phyloP scores from a whole-genome alignment of 2,113 vertebrate genomes.

The Semnornis frantzii region DNA sequence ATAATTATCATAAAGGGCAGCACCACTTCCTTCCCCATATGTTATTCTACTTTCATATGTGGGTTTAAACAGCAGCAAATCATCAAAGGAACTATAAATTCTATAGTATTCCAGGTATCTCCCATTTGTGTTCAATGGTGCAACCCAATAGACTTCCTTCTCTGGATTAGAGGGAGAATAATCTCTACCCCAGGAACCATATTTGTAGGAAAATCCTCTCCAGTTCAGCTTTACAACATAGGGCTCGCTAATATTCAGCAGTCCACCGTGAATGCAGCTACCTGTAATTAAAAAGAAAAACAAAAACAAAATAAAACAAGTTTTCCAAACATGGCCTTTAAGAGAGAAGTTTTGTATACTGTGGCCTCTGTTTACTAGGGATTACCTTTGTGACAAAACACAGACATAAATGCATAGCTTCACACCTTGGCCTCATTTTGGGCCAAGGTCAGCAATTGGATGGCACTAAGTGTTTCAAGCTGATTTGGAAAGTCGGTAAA shows the following conservation, averaged over 20 bases:
- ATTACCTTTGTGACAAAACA: neutral
- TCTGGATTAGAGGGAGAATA: conserved; percentile 60
- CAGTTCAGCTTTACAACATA: conserved; percentile 82
- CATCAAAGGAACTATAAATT: conserved; percentile 74
- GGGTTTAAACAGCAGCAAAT: conserved; percentile 77
- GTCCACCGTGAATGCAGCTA: conserved; percentile 70
- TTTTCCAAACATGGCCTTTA: neutral
- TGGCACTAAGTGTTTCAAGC: neutral
- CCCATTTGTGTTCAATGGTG: conserved; percentile 69
- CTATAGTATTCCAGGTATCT: conserved; percentile 73
- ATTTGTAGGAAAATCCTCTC: conserved; percentile 76
- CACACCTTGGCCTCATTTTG: neutral
- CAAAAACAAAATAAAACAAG: neutral
- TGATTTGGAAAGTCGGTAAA: neutral
- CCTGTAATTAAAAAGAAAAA: conserved; percentile 61
- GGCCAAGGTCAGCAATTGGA: neutral
- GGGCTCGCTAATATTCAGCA: conserved; percentile 81
- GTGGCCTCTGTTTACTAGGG: neutral
- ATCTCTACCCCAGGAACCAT: conserved; percentile 87
- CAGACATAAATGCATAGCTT: neutral
- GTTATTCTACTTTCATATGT: neutral
- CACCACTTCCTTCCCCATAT: conserved; percentile 81
- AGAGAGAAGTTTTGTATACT: neutral
- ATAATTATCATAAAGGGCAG: conserved; percentile 76
- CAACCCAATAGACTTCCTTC: conserved; percentile 81